A percentile compares a stretch with the other conserved stretches of the same genome.
Conservation (phyloP, 1,140 invertebrate genomes). For the Colletes gigas region DNA sequence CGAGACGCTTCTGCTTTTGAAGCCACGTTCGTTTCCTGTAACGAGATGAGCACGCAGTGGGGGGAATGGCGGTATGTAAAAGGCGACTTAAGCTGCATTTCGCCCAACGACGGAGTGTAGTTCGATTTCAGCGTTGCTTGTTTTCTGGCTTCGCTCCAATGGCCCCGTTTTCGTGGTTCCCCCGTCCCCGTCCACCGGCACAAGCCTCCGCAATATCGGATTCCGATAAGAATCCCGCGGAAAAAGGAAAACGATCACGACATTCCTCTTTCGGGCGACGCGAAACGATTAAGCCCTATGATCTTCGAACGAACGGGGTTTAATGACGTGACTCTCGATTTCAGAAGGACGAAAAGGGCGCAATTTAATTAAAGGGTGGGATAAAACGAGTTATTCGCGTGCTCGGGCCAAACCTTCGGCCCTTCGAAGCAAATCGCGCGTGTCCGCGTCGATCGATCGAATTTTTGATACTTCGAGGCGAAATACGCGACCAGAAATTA, state of each 20-base stretch:
- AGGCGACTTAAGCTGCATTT: constrained; percentile 75
- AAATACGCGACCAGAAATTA: no score
- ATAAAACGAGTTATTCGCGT: constrained; percentile 23
- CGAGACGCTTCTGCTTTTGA: constrained; percentile 41
- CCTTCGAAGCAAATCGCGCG: background rate
- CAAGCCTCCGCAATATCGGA: constrained; percentile 66
- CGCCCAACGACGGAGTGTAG: constrained; percentile 66
- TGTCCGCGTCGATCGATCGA: background rate
- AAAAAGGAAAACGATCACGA: constrained; percentile 56
- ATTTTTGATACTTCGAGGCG: constrained; percentile 9
- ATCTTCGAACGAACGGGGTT: constrained; percentile 34
- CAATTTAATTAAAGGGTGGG: constrained; percentile 40
- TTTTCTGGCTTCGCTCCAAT: constrained; percentile 76
- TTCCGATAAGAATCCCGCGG: constrained; percentile 75
- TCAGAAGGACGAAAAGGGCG: background rate
- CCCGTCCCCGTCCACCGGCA: constrained; percentile 3
- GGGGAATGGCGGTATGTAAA: constrained; percentile 52
- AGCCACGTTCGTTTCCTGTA: constrained; percentile 61
- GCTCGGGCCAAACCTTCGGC: background rate
- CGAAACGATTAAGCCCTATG: constrained; percentile 57
- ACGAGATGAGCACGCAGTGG: constrained; percentile 57
- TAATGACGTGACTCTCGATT: constrained; percentile 37
- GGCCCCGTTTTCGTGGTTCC: constrained; percentile 19
- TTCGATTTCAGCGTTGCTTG: constrained; percentile 76
- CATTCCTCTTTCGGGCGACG: constrained; percentile 66